Base-by-base conservation (phyloP, 1,140 invertebrate species). In the Brachionus plicatilis region DNA sequence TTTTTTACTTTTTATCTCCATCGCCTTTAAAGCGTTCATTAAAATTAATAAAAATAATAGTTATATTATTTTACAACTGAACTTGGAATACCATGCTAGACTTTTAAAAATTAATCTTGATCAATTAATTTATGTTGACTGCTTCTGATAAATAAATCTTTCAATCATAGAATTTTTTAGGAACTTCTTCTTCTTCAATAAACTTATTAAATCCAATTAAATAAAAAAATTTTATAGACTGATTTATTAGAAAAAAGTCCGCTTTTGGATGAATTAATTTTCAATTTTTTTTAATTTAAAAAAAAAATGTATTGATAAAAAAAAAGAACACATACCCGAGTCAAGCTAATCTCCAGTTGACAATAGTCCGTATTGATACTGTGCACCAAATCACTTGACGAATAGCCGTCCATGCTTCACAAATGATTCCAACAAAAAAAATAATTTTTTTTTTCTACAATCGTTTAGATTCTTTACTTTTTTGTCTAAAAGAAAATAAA, bases 401-500 rank as follows among this genome's bases (percentile, higher is more conserved):
- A 9, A 60, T 60, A 60, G 17, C 24, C 24, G 24, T 60, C 53
- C 53, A 60, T 60, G 20, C 5, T 60, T 17, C 53, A 5, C 47
- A 60, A 60, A 60, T 60, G 37, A 20, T 43, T 41, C n/a, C 12
- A 45, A 45, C 4, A 72, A 43, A 41, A 72, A 72, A 45, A 72
- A 24, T 3, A 5, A 37, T 17, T 20, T 43, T 72, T 72, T 20
- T 8, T 72, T 20, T 5, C 7, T 9, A 9, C 43, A 72, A 72
- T 20, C 37, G 33, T 72, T 72, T 72, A 68, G 66, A 68, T 68
- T 68, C 66, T 68, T 68, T 68, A 68, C 66, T 68, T 68, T n/a
- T 68, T 65, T 68, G 33, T 72, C 37, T 72, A 41, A 72, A 72
- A 17, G 47, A 72, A 72, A 72, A 12, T n/a, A 41, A 41, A 72